Evolutionary conservation across 2,797 vertebrate genomes (phyloP).

Genomic region (Lepidocolaptes lacrymiger): DNA sequence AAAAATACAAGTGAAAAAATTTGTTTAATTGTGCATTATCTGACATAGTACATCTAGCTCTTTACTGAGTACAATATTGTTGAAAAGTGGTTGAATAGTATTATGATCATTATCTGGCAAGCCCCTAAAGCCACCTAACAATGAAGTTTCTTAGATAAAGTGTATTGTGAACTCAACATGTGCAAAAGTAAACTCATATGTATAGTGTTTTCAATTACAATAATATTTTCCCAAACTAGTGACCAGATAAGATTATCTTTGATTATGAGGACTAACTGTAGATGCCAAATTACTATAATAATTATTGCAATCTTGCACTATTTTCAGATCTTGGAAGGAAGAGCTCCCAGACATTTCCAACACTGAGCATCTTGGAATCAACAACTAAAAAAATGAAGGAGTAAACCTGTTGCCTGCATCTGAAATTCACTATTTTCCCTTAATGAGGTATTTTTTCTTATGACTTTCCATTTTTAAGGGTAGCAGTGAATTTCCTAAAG

Average conservation of each 20-base stretch:
- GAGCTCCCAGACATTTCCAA: background rate
- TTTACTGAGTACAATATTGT: background rate
- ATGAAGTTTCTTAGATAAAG: background rate
- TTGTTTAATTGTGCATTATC: background rate
- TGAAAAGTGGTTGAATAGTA: background rate
- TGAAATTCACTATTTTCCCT: background rate
- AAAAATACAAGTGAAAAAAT: background rate
- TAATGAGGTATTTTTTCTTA: slow-evolving; percentile 14
- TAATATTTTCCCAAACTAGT: background rate
- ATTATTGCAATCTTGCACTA: background rate
- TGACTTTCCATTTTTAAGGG: background rate
- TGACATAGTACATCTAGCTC: background rate
- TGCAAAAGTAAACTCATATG: background rate
- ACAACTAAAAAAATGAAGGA: background rate
- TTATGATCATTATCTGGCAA: background rate
- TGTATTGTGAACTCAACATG: background rate
- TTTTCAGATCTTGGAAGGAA: background rate
- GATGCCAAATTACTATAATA: background rate
- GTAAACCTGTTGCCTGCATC: background rate
- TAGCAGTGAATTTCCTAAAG: background rate
- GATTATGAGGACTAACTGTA: background rate
- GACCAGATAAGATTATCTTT: background rate
- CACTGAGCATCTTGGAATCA: background rate
- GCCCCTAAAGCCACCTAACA: background rate
- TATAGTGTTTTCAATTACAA: background rate